phyloP scores from a whole-genome alignment of 2,113 vertebrate genomes.

The Collichthys lucidus region DNA sequence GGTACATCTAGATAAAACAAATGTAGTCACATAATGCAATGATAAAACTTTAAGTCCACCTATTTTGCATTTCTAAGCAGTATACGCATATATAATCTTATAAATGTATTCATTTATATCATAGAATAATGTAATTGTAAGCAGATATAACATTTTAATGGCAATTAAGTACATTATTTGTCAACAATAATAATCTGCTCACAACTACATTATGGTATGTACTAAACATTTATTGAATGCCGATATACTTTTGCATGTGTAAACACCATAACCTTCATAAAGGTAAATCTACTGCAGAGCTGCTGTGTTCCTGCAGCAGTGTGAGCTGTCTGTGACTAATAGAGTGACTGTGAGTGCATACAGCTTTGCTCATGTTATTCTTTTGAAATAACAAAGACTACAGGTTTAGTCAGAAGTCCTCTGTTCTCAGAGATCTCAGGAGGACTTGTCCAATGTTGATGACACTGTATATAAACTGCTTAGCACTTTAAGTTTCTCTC shows the following conservation, averaged over 20 bases:
- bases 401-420: constrained; percentile 10
- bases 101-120: background rate
- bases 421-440: background rate
- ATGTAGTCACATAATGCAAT: background rate
- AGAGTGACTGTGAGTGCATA: background rate
- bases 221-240: background rate
- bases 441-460: background rate
- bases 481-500: background rate
- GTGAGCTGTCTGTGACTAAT: background rate
- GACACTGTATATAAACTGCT: background rate
- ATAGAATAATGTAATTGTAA: background rate
- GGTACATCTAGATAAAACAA: background rate
- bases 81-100: background rate
- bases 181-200: no score
- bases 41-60: background rate
- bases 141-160: background rate
- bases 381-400: constrained; percentile 1
- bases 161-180: no score
- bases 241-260: no score
- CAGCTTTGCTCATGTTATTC: background rate
- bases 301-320: background rate
- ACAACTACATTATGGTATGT: no score
- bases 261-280: background rate
- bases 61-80: background rate
- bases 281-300: background rate